Evolutionary conservation across 2,113 vertebrate genomes (phyloP).

Genomic region (Alectura lathami): DNA sequence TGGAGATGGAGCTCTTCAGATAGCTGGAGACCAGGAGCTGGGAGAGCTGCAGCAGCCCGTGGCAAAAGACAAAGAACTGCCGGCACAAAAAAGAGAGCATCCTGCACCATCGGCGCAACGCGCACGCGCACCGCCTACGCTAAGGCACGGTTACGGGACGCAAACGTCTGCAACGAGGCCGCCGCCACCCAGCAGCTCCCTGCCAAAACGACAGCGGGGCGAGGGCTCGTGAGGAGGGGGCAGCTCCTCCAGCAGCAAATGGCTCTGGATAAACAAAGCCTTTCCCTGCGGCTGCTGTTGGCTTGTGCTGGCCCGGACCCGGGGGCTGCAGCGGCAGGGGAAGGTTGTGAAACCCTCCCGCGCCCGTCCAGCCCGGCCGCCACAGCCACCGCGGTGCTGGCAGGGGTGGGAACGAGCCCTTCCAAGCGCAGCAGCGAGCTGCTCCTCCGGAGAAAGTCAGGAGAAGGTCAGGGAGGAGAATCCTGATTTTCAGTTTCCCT

Average conservation of each 20-base stretch:
- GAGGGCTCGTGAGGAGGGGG: not conserved
- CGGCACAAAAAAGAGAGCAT: not conserved
- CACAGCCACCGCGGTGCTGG: not conserved
- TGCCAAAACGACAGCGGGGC: not conserved
- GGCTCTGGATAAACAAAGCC: not conserved
- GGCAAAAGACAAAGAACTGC: constrained; percentile 93
- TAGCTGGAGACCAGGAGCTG: constrained; percentile 91
- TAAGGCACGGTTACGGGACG: fast-evolving
- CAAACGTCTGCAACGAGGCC: not conserved
- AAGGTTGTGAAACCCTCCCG: not conserved
- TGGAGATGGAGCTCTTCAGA: constrained; percentile 94
- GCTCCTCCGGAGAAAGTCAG: not conserved
- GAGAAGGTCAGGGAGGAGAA: not conserved
- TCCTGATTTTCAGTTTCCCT: not conserved
- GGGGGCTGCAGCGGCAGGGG: not conserved
- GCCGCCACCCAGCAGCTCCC: fast-evolving
- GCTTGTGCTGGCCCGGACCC: not conserved
- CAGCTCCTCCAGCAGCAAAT: not conserved
- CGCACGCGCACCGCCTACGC: not conserved
- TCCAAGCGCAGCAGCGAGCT: not conserved
- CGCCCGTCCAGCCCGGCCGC: not conserved
- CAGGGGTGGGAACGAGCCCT: not conserved
- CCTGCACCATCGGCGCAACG: too few relatives aligned
- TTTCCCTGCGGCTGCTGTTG: not conserved
- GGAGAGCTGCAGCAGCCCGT: constrained; percentile 88